Base-by-base conservation (phyloP, 2,797 vertebrate genomes). In the Lithobates sylvaticus region DNA sequence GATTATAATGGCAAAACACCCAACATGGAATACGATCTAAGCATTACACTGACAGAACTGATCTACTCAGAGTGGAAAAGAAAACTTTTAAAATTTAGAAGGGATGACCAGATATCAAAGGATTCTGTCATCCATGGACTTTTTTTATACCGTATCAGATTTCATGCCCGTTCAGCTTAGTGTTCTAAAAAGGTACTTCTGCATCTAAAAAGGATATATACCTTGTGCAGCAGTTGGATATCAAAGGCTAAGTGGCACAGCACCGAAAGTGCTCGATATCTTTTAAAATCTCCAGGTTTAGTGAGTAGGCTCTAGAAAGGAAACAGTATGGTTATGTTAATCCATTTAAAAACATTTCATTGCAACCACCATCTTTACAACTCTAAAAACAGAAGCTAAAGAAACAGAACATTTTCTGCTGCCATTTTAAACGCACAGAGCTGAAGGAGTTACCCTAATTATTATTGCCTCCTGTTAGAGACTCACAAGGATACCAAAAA, bases 241-340 rank as follows among this genome's bases (percentile, higher is more conserved):
- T 98, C 93, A 93, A 95, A 99, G 27, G 95, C 95, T 88, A 96
- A 93, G 90, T 98, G 97, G 93, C 94, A 96, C 80, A 99, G 92
- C 65, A 94, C 95, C 88, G 89, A 88, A 77, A 96, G 88, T 58
- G 96, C 90, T 85, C 95, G 96, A 92, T 99, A 99, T 82, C 89
- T n/a, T 58, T 44, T 72, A 12, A 81, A 74, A 3, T 95, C 83
- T 70, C 92, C 94, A 39, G 97, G 96, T 76, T 61, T 88, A 47
- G 95, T 88, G 58, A 91, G 81, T 83, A 99, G 81, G 89, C 94
- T 94, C 98, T 99, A 92, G 64, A 34, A 78, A 91, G 88, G 92
- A 67, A 70, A 29, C 10, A 58, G 26, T 16, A 61, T 61, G 7
- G 0, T 61, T 61, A 61, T 23, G 23, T 61, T n/a, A 6, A 61